Percentiles rank a stretch among this genome's conserved stretches.
These are phyloP conservation scores for Sycophila sp. DNA, from an alignment of 1,140 invertebrate species.

Conservation along the genomic window DNA sequence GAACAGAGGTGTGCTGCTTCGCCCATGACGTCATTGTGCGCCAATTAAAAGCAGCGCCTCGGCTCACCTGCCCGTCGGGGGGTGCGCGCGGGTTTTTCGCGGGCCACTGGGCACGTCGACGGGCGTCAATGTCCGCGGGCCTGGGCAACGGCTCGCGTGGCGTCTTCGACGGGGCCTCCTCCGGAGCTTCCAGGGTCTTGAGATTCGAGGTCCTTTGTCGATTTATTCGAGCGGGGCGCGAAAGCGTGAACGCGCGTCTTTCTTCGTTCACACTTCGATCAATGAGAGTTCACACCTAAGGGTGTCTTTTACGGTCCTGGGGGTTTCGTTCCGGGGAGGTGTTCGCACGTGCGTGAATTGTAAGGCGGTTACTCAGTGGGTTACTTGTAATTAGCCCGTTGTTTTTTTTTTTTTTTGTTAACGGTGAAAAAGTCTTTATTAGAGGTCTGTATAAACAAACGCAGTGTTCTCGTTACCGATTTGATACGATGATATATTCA, in stretches of 20 bases:
- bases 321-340: background rate
- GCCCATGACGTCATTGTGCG: constrained; percentile 52
- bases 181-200: too few relatives aligned
- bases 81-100: constrained; percentile 54
- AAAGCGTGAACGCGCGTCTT: background rate
- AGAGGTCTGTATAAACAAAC: too few relatives aligned
- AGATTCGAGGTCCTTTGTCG: background rate
- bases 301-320: background rate
- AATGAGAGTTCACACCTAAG: constrained; percentile 4
- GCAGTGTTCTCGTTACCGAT: too few relatives aligned
- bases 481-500: too few relatives aligned
- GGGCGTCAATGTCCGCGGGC: constrained; percentile 37
- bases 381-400: too few relatives aligned
- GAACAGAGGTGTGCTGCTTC: constrained; percentile 56
- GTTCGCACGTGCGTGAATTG: background rate
- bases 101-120: constrained; percentile 56
- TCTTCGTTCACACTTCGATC: constrained; percentile 15
- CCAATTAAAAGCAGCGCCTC: constrained; percentile 62
- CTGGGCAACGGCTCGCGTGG: background rate
- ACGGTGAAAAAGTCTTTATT: too few relatives aligned
- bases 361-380: too few relatives aligned
- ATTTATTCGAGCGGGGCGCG: background rate
- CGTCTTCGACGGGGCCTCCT: too few relatives aligned
- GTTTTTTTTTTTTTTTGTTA: too few relatives aligned
- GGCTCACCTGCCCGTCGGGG: constrained; percentile 56